Percentiles rank a stretch among this genome's conserved stretches.
Conservation (phyloP, 2,797 vertebrate genomes). For the Echeneis naucrates region DNA sequence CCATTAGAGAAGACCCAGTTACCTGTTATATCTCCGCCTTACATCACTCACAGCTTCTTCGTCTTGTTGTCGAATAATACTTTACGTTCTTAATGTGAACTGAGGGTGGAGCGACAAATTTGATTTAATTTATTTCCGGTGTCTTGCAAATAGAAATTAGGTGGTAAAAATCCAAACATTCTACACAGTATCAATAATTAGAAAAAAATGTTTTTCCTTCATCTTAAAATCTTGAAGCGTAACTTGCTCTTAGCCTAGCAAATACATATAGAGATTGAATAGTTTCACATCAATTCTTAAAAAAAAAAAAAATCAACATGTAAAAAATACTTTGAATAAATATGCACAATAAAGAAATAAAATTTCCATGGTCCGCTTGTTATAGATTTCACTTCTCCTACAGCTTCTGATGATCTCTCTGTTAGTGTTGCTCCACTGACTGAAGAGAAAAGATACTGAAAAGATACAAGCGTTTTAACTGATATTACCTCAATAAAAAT, state of each 20-base stretch:
- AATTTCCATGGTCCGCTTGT: background rate
- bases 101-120: slow-evolving; percentile 32
- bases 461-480: background rate
- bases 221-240: no score
- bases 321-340: background rate
- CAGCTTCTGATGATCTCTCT: background rate
- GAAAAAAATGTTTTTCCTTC: no score
- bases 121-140: background rate
- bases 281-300: background rate
- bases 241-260: background rate
- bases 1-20: slow-evolving; percentile 84
- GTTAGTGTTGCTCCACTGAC: background rate
- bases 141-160: background rate
- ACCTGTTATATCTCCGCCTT: slow-evolving; percentile 77
- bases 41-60: slow-evolving; percentile 82
- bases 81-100: slow-evolving; percentile 47
- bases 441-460: background rate
- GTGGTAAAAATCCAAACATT: background rate
- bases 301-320: background rate
- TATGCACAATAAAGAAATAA: background rate
- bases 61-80: slow-evolving; percentile 46
- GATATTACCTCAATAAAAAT: background rate
- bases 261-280: background rate
- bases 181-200: background rate
- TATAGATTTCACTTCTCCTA: no score